Conservation (phyloP, 2,888 invertebrate species). For the Drosophila flavopinicola region DNA sequence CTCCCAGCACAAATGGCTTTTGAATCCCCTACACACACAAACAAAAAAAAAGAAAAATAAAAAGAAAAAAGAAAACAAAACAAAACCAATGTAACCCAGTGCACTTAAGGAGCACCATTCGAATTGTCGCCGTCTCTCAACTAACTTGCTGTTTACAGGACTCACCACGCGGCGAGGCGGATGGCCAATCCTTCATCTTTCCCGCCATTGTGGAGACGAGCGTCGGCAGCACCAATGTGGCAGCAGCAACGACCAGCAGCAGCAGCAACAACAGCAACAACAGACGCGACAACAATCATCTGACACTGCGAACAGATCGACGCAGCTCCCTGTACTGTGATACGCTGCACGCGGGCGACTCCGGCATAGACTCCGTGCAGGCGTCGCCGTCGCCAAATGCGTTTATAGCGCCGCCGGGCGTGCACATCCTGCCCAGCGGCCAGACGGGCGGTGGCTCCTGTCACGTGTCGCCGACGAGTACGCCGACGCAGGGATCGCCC, state of each 20-base stretch:
- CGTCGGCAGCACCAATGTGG: slow-evolving; percentile 65
- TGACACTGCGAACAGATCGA: slow-evolving; percentile 69
- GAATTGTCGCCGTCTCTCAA: slow-evolving; percentile 28
- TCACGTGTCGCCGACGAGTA: slow-evolving; percentile 82
- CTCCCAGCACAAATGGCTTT: slow-evolving; percentile 59
- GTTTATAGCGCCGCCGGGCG: slow-evolving; percentile 83
- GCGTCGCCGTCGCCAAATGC: slow-evolving; percentile 86
- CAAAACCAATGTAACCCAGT: slow-evolving; percentile 5
- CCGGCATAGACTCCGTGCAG: slow-evolving; percentile 90
- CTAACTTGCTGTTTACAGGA: slow-evolving; percentile 84
- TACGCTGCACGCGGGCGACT: slow-evolving; percentile 86
- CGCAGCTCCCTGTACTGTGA: slow-evolving; percentile 85
- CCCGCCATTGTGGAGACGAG: slow-evolving; percentile 85
- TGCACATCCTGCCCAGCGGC: slow-evolving; percentile 59
- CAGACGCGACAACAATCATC: slow-evolving; percentile 64
- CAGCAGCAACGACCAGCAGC: slow-evolving; percentile 51
- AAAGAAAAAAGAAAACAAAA: background rate
- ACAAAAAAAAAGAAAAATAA: too few relatives aligned
- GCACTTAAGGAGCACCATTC: slow-evolving; percentile 28
- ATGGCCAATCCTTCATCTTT: slow-evolving; percentile 89
- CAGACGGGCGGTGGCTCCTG: slow-evolving; percentile 81
- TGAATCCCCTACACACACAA: too few relatives aligned
- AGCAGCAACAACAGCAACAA: slow-evolving; percentile 41
- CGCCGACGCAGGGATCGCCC: slow-evolving; percentile 83
- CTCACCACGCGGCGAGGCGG: slow-evolving; percentile 88